Percentiles rank a stretch among this genome's conserved stretches.
Conservation (phyloP, 2,888 invertebrate species). For the Drosophila mayaguana region DNA sequence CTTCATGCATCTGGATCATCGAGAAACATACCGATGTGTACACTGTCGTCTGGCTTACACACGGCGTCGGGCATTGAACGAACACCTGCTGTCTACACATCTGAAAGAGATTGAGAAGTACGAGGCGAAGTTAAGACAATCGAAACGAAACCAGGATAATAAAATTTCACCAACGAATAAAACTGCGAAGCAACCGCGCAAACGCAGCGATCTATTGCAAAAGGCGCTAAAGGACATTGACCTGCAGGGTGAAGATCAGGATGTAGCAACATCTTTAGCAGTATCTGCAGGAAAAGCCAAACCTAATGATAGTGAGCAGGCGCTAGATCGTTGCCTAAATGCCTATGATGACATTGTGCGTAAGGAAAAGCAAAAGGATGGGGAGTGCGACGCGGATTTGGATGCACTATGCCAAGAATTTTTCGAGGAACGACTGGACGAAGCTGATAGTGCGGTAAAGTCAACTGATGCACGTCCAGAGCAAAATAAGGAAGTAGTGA, state of each 20-base stretch:
- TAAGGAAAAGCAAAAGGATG: conserved; percentile 44
- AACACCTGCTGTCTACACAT: conserved; percentile 61
- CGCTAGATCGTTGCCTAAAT: conserved; percentile 74
- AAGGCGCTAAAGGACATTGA: conserved; percentile 77
- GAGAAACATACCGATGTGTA: conserved; percentile 76
- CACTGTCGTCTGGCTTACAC: conserved; percentile 73
- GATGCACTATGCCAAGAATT: conserved; percentile 67
- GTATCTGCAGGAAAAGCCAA: not conserved
- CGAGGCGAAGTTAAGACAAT: conserved; percentile 55
- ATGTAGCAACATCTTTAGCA: not conserved
- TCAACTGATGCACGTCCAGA: not conserved
- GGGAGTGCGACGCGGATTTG: conserved; percentile 39
- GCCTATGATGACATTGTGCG: conserved; percentile 76
- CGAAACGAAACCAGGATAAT: conserved; percentile 42
- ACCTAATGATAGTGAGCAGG: conserved; percentile 63
- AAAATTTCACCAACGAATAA: conserved; percentile 5
- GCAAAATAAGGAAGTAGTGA: conserved; percentile 56
- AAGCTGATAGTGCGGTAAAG: not conserved
- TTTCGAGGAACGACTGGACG: conserved; percentile 54
- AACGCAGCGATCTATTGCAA: conserved; percentile 70
- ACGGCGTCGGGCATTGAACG: conserved; percentile 73
- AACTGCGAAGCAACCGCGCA: not conserved
- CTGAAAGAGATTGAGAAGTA: conserved; percentile 59
- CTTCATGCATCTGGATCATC: conserved; percentile 76
- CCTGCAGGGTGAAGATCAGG: conserved; percentile 57